A percentile compares a stretch with the other conserved stretches of the same genome.
phyloP scores from a whole-genome alignment of 2,113 vertebrate genomes.

The Campylomormyrus tamandua region DNA sequence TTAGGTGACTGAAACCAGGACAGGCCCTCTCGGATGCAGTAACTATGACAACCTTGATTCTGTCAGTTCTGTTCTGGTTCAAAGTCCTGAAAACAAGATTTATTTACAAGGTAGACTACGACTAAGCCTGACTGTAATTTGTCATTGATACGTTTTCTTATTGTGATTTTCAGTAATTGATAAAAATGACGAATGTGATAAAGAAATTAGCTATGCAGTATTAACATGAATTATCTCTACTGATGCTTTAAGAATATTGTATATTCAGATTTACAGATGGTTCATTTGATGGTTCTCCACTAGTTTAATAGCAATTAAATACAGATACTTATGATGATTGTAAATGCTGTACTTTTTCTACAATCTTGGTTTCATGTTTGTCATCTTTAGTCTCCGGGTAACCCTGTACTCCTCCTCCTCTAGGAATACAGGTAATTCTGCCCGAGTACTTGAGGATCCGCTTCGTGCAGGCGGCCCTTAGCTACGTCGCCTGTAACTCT shows the following conservation, averaged over 20 bases:
- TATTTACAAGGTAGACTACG: constrained; percentile 69
- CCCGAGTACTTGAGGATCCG: constrained; percentile 60
- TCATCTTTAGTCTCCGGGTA: constrained; percentile 43
- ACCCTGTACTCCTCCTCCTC: constrained; percentile 34
- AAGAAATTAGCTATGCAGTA: neutral
- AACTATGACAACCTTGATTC: constrained; percentile 81
- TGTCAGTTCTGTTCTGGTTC: constrained; percentile 76
- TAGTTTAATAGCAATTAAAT: neutral
- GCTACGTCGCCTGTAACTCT: constrained; percentile 68
- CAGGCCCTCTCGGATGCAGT: constrained; percentile 74
- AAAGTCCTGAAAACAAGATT: constrained; percentile 78
- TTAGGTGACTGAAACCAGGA: constrained; percentile 75
- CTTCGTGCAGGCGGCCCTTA: constrained; percentile 70
- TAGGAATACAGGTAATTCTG: constrained; percentile 67
- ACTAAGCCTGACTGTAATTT: constrained; percentile 46
- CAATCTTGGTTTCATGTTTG: neutral
- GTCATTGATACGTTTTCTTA: neutral
- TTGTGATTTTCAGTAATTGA: neutral
- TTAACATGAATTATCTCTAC: neutral
- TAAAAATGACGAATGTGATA: neutral
- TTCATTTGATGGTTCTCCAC: neutral
- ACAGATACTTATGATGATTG: neutral
- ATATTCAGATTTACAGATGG: neutral
- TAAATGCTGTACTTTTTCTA: neutral
- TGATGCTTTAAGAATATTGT: neutral